These are phyloP conservation scores for Ciona savignyi DNA, from an alignment of 23 tunicate species.

Conservation along the genomic window DNA sequence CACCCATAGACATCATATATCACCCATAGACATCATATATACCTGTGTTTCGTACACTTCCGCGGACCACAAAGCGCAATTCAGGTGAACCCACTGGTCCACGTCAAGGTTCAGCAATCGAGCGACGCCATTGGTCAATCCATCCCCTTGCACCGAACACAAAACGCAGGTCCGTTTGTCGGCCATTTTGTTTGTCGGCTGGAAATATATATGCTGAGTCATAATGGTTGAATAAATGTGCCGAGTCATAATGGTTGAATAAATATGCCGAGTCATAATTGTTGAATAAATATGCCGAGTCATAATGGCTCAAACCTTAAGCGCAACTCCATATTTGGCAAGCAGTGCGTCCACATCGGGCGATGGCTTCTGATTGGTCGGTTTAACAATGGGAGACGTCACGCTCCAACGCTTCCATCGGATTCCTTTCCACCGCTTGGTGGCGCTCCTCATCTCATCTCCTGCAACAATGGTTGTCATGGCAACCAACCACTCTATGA, in stretches of 20 bases:
- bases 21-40: background rate
- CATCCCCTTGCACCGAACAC: conserved; percentile 76
- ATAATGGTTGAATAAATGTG: too few relatives aligned
- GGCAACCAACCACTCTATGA: background rate
- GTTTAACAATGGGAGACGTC: conserved; percentile 27
- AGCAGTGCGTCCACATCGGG: conserved; percentile 81
- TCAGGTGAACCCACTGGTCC: conserved; percentile 96
- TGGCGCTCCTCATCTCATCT: conserved; percentile 39
- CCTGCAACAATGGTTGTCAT: background rate
- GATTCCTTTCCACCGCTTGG: conserved; percentile 82
- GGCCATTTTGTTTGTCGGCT: conserved; percentile 49
- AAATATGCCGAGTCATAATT: too few relatives aligned
- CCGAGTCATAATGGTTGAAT: too few relatives aligned
- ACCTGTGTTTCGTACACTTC: conserved; percentile 98
- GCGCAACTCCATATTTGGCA: conserved; percentile 70
- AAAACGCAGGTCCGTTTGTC: conserved; percentile 76
- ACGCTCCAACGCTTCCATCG: conserved; percentile 90
- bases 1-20: too few relatives aligned
- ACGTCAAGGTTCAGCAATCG: conserved; percentile 86
- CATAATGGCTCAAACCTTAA: conserved; percentile 73
- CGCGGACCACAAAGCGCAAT: conserved; percentile 95
- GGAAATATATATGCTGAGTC: conserved; percentile 5
- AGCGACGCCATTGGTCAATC: conserved; percentile 71
- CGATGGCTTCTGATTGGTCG: conserved; percentile 37
- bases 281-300: too few relatives aligned